Conservation (phyloP, 2,797 vertebrate genomes). For the Petrocephalus schoutedeni region DNA sequence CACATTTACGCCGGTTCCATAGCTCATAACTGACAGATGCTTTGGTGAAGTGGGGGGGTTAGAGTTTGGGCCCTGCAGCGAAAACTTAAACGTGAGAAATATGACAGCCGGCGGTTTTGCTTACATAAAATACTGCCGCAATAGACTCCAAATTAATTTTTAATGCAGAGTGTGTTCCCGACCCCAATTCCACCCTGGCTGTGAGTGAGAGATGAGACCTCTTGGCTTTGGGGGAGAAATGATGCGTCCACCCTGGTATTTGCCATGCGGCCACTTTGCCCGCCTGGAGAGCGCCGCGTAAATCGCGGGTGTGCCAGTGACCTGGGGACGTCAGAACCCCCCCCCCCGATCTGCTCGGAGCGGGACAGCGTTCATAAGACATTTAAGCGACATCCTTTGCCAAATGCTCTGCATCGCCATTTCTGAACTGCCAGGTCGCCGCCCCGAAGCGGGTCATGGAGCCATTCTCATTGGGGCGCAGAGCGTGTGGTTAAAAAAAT, state of each 20-base stretch:
- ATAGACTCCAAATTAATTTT: slow-evolving; percentile 68
- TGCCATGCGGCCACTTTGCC: not conserved
- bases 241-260: not conserved
- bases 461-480: too few species aligned
- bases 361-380: not conserved
- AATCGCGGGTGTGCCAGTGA: not conserved
- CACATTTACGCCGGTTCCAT: not conserved
- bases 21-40: slow-evolving; percentile 8
- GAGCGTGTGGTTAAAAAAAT: too few species aligned
- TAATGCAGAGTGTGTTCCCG: slow-evolving; percentile 62
- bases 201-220: slow-evolving; percentile 60
- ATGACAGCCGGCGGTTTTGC: slow-evolving; percentile 16
- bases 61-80: not conserved
- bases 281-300: not conserved
- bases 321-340: not conserved
- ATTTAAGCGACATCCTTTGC: not conserved
- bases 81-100: slow-evolving; percentile 20
- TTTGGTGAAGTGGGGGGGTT: not conserved
- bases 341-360: not conserved
- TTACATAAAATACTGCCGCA: slow-evolving; percentile 54
- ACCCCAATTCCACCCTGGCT: slow-evolving; percentile 60
- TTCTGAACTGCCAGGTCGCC: not conserved
- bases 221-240: slow-evolving; percentile 14
- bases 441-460: not conserved
- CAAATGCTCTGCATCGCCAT: not conserved